Conservation (phyloP, 2,113 vertebrate species). For the Pteronura brasiliensis region DNA sequence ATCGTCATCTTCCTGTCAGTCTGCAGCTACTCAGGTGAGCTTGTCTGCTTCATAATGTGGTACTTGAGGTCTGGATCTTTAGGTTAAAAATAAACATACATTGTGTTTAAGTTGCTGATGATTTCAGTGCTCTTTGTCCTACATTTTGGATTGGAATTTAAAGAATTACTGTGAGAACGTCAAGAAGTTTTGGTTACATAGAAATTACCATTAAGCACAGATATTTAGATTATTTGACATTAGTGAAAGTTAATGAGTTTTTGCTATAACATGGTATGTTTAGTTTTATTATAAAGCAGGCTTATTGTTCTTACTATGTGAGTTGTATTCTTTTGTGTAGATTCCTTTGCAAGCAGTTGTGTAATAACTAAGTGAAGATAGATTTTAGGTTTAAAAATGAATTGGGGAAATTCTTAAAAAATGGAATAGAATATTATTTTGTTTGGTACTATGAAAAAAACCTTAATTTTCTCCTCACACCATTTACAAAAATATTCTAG, state of each 20-base stretch:
- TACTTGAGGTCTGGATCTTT: slow-evolving; percentile 9
- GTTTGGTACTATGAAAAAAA: not conserved
- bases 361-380: slow-evolving; percentile 12
- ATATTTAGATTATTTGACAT: slow-evolving; percentile 26
- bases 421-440: slow-evolving; percentile 32
- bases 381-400: slow-evolving; percentile 54
- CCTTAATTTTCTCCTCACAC: not conserved
- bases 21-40: slow-evolving; percentile 92
- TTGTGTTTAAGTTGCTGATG: not conserved
- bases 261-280: not conserved
- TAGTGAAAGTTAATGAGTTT: slow-evolving; percentile 16
- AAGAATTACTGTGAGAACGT: not conserved
- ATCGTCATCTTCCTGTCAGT: slow-evolving; percentile 88
- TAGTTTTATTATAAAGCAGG: slow-evolving; percentile 33
- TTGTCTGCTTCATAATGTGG: slow-evolving; percentile 30
- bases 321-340: slow-evolving; percentile 33
- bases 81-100: not conserved
- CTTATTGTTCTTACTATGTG: not conserved
- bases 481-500: slow-evolving; percentile 4
- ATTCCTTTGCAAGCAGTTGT: slow-evolving; percentile 25
- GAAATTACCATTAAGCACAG: not conserved
- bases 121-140: slow-evolving; percentile 14
- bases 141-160: slow-evolving; percentile 13
- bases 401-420: slow-evolving; percentile 31
- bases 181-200: slow-evolving; percentile 10